Base-by-base conservation (phyloP, 2,797 vertebrate genomes). In the Paedocypris micromegethes region DNA sequence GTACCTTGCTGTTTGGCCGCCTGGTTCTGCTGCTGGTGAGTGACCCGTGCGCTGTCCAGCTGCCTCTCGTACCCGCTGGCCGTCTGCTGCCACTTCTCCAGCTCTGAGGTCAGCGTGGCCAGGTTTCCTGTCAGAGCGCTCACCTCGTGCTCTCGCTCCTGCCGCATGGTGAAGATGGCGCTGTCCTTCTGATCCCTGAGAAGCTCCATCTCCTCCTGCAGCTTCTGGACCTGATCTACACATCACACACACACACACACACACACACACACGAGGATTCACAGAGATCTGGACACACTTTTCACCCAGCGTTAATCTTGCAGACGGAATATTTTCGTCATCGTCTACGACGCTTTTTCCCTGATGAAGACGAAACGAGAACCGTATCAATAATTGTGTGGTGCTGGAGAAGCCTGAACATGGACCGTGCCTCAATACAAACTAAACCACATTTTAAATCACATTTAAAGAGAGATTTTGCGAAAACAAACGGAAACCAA, bases 51-150 rank as follows among this genome's bases (percentile, higher is more conserved):
- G 75, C 67, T 86, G 5, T 85, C 81, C 54, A 96, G 89, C 78
- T 98, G 93, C 9, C 80, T 83, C 76, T 99, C 93, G 4, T 96
- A 96, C 57, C 92, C 89, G 3, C 83, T 90, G 1, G 95, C 93
- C 9, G 89, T 86, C 81, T 92, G 89, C 71, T 91, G 89, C 94
- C 95, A 95, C 68, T 90, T 91, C 64, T 97, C 95, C 3, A 96
- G 86, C 72, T 98, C 96, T 0, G 84, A 87, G 3, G 90, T 87
- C 68, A 89, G 90, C 0, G 89, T 87, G 39, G 87, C 87, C 77
- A 98, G 88, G 79, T 94, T 92, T 0, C 85, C 85, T 84, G 93
- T 93, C 75, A 94, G 64, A 0, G 88, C 72, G 42, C 84, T 72
- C 63, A 94, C 83, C 64, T 95, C 94, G 2, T 75, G 90, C n/a